A percentile compares a stretch with the other conserved stretches of the same genome.
Conservation (phyloP, 2,888 invertebrate genomes). For the Thereva unica region DNA sequence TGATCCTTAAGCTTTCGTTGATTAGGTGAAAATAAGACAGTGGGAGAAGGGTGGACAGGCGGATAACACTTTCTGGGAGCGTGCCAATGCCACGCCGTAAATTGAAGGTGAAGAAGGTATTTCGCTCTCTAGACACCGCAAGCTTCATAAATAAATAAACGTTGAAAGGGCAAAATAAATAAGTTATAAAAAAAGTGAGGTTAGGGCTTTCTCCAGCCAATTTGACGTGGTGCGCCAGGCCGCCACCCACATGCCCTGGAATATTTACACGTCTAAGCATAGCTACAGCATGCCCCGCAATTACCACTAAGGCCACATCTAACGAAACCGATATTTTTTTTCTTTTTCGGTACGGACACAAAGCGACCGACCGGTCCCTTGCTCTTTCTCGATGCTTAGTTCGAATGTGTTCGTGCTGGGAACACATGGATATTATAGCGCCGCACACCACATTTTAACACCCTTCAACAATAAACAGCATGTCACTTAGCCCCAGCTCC, state of each 20-base stretch:
- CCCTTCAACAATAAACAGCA: conserved; percentile 58
- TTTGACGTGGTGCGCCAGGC: conserved; percentile 25
- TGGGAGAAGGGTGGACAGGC: conserved; percentile 34
- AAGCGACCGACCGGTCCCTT: conserved; percentile 33
- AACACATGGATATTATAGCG: conserved; percentile 44
- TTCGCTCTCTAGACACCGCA: conserved; percentile 32
- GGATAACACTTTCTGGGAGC: conserved; percentile 36
- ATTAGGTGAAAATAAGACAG: conserved; percentile 46
- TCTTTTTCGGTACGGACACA: conserved; percentile 36
- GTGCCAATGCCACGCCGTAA: conserved; percentile 37
- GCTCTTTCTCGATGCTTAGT: conserved; percentile 33
- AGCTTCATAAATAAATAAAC: conserved; percentile 26
- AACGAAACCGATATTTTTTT: conserved; percentile 48
- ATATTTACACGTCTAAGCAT: conserved; percentile 40
- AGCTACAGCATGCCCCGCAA: conserved; percentile 53
- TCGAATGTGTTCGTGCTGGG: conserved; percentile 38
- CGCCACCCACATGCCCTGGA: conserved; percentile 23
- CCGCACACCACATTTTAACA: conserved; percentile 56
- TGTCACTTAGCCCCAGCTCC: conserved; percentile 58
- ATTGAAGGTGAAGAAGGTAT: conserved; percentile 31
- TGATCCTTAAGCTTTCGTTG: conserved; percentile 47
- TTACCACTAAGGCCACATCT: conserved; percentile 57
- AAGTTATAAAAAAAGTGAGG: conserved; percentile 17
- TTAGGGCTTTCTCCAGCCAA: conserved; percentile 38
- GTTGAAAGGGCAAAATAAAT: conserved; percentile 30